Base-by-base conservation (phyloP, 2,797 vertebrate genomes). In the Rhabdomys pumilio region DNA sequence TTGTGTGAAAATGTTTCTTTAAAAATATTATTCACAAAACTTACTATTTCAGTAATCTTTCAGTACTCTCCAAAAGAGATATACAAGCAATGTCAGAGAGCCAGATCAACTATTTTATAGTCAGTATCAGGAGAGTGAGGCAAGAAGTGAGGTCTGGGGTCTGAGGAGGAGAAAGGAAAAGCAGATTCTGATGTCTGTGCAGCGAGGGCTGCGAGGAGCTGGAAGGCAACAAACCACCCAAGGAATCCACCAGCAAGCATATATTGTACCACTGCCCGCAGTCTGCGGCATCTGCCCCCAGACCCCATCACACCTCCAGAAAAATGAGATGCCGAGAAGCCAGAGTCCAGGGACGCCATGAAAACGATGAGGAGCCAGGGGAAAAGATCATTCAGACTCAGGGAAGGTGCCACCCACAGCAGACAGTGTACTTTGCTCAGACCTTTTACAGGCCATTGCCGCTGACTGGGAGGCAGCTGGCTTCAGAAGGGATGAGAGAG, bases 251-350 rank as follows among this genome's bases (percentile, higher is more conserved):
- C 67, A 0, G 24, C 8, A 1, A 31, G 34, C 19, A 72, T 50
- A 11, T n/a, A 20, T 1, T 57, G 17, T 44, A 69, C 8, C n/a
- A 8, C 73, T 15, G 2, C 8, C 44, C 10, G 4, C 15, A 6
- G 72, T 1, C 9, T 5, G 0, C 0, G 1, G 10, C 15, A 77
- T 44, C 38, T 1, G 50, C 59, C 44, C 41, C 61, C 8, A 1
- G 73, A 63, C 17, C 26, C 61, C 61, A 34, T 0, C 14, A 31
- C 34, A 14, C 53, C 76, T 53, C 47, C 44, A 13, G 67, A 84
- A 67, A 67, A 81, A 57, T 20, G 47, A 73, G 67, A 26, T 3
- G 0, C 1, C 3, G 44, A 72, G 80, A 79, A 81, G 79, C 53
- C 53, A 15, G 61, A 26, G 67, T 13, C 31, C 81, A 72, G 38